Evolutionary conservation across 2,888 invertebrate genomes (phyloP).

Genomic region (Sinhomidia bicolor): DNA sequence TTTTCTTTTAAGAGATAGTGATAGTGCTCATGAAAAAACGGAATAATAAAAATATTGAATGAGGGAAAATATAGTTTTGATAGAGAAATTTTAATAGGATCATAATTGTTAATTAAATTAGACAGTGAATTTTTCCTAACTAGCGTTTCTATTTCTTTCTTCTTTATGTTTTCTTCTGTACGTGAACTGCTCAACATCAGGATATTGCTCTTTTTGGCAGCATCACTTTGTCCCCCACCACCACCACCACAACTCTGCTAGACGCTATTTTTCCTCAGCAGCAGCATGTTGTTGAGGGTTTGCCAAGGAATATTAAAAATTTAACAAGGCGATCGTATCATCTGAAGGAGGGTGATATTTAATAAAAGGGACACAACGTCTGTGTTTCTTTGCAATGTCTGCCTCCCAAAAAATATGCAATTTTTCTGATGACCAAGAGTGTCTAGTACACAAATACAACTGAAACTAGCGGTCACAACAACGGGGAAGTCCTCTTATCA

Average conservation of each 20-base stretch:
- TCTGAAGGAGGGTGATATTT: neutral
- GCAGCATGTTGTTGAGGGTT: slow-evolving; percentile 6
- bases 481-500: neutral
- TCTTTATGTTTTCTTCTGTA: neutral
- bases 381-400: neutral
- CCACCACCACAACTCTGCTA: neutral
- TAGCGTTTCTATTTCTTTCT: neutral
- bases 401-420: slow-evolving; percentile 7
- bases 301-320: slow-evolving; percentile 15
- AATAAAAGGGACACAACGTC: neutral
- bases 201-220: slow-evolving; percentile 39
- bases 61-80: slow-evolving; percentile 7
- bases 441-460: neutral
- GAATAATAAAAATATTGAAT: neutral
- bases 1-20: neutral
- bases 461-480: neutral
- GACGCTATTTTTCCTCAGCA: neutral
- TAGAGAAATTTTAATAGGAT: slow-evolving; percentile 2
- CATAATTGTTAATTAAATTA: neutral
- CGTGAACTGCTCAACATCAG: neutral
- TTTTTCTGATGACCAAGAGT: slow-evolving; percentile 28
- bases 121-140: neutral
- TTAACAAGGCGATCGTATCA: neutral
- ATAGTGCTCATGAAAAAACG: too few species aligned
- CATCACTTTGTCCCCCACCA: neutral